These are phyloP conservation scores for Lontra canadensis DNA, from an alignment of 2,113 vertebrate species.

Conservation along the genomic window DNA sequence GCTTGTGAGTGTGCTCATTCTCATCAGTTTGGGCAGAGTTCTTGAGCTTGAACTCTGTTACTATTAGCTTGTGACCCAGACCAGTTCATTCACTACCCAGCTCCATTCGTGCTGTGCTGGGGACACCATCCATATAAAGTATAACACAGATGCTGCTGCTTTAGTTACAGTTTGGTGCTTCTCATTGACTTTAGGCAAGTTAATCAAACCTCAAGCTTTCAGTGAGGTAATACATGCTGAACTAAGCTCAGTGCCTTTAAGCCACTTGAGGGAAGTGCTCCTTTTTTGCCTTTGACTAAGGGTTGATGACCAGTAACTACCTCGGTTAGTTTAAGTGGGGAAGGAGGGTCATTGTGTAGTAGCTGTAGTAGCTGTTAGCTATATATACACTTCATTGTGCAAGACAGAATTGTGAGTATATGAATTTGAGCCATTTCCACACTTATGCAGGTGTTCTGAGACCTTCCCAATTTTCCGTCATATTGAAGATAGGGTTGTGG, in stretches of 20 bases:
- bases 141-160: too few relatives aligned
- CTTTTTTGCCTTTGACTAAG: neutral
- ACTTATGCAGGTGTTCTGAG: neutral
- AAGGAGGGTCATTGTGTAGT: neutral
- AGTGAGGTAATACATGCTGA: neutral
- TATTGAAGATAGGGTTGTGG: neutral
- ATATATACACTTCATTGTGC: neutral
- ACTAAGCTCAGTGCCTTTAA: neutral
- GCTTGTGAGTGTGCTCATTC: neutral
- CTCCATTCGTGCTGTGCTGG: neutral
- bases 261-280: neutral
- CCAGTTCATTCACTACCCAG: neutral
- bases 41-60: neutral
- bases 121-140: neutral
- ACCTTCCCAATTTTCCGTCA: neutral
- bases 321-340: neutral
- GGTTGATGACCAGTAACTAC: neutral
- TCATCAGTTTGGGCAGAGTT: neutral
- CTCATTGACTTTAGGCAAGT: neutral
- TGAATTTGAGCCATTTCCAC: neutral
- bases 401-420: neutral
- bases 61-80: neutral
- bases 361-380: neutral
- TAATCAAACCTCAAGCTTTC: neutral
- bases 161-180: fast-evolving